phyloP scores from a whole-genome alignment of 2,113 vertebrate species.

The Colistium nudipinnis region DNA sequence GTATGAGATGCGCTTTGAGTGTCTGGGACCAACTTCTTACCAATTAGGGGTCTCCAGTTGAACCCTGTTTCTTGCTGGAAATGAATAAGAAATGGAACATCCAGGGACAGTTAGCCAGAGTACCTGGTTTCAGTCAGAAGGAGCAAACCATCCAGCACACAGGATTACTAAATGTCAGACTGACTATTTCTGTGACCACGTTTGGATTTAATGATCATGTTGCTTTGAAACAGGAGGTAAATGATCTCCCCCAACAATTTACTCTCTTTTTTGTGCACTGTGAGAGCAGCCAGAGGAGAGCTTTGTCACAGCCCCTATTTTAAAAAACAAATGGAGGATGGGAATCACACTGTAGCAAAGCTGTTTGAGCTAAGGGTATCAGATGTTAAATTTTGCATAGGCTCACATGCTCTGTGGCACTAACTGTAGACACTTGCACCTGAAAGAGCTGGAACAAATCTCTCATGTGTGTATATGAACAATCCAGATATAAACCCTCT shows the following conservation, averaged over 20 bases:
- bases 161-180: not conserved
- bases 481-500: no score
- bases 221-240: constrained; percentile 19
- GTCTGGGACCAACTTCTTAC: constrained; percentile 44
- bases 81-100: no score
- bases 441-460: not conserved
- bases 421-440: constrained; percentile 63
- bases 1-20: constrained; percentile 6
- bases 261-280: not conserved
- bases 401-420: constrained; percentile 62
- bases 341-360: constrained; percentile 47
- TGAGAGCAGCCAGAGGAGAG: constrained; percentile 13
- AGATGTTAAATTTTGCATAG: no score
- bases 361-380: constrained; percentile 1
- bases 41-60: not conserved
- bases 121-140: constrained; percentile 9
- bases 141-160: not conserved
- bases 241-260: constrained; percentile 3
- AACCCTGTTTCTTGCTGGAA: not conserved
- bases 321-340: constrained; percentile 24
- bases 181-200: not conserved
- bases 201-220: constrained; percentile 16
- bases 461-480: not conserved
- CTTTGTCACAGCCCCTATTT: not conserved
- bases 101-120: not conserved